Base-by-base conservation (phyloP, 2,113 vertebrate genomes). In the Echinops telfairi region DNA sequence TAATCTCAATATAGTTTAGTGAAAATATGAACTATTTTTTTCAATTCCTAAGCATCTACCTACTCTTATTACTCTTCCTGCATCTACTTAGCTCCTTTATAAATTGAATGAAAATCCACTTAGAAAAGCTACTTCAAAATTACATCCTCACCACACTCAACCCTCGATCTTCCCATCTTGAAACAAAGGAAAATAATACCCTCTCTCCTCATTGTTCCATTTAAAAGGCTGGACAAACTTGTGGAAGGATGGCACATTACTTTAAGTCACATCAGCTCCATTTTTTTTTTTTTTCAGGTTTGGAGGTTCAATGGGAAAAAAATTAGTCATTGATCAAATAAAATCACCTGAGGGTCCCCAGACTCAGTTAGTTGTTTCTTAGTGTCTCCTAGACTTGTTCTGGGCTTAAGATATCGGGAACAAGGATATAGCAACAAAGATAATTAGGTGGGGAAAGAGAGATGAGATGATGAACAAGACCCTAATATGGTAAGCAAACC, bases 91-190 rank as follows among this genome's bases (percentile, higher is more conserved):
- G 14, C 9, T 89, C 36, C 17, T 95, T 83, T 71, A 31, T 33
- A 29, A 87, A 64, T 58, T 57, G 25, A 86, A 75, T 2, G 0
- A 16, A 89, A 81, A 14, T 38, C 64, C 14, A 6, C 23, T 38
- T 27, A 82, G 31, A 62, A 83, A 93, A 53, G 23, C 10, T 57
- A 38, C 82, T 66, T 91, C 82, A 84, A 62, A 92, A 81, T 9
- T 79, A n/a, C 25, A 22, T 80, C 53, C 64, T 89, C 15, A 62
- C 15, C 11, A 83, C 29, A 31, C 53, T 76, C 60, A 88, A 43
- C 17, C 31, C 43, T 31, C 93, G n/a, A 77, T 53, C 68, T 57
- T 84, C 83, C 31, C 36, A 47, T 75, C 25, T 57, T 66, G 23
- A 94, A 38, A 47, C 1, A n/a, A 57, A 33, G n/a, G 9, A 23